Evolutionary conservation across 2,113 vertebrate species (phyloP), one percentile per base, ranked within the genome.

Genomic region (Carlito syrichta): DNA sequence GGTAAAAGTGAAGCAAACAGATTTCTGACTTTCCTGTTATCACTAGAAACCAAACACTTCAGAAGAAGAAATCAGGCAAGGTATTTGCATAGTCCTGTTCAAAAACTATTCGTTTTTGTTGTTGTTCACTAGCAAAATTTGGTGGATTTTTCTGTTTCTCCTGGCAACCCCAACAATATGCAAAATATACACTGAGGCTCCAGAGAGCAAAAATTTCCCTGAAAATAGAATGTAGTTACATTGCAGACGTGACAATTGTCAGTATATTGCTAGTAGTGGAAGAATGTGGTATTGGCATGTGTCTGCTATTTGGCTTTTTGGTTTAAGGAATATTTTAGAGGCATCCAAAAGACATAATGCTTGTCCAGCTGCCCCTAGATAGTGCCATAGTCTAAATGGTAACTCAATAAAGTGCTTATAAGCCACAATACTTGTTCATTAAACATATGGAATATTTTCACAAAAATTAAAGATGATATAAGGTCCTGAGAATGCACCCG

Each of bases 401-500:
- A 69, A 78, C 5, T 91, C 76, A 83, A 19, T 56, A 73, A 86
- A 77, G 90, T 93, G 52, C 5, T 83, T 95, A 89, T 60, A 48
- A 62, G 58, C 30, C 38, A 62, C 11, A 82, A 5, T 83, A 40
- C 25, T 58, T 45, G 30, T 12, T 90, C 38, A 87, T 71, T 84
- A 73, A 68, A 81, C 9, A n/a, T 89, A 79, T 92, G 50, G 91
- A 91, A 58, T 84, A 66, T 66, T 92, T 95, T 58, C 38, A 83
- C 40, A 86, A 58, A 90, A 83, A 63, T 82, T 56, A 76, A 86
- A 81, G n/a, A 63, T 86, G 30, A 56, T 66, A 16, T 50, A 48
- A 82, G 22, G 17, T 58, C 13, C 76, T 84, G 25, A 74, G 50
- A 91, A 69, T 79, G 62, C 35, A 48, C 62, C 74, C 79, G 43